Percentiles rank a stretch among this genome's conserved stretches.
Conservation (phyloP, 2,797 vertebrate species). For the Limosa lapponica region DNA sequence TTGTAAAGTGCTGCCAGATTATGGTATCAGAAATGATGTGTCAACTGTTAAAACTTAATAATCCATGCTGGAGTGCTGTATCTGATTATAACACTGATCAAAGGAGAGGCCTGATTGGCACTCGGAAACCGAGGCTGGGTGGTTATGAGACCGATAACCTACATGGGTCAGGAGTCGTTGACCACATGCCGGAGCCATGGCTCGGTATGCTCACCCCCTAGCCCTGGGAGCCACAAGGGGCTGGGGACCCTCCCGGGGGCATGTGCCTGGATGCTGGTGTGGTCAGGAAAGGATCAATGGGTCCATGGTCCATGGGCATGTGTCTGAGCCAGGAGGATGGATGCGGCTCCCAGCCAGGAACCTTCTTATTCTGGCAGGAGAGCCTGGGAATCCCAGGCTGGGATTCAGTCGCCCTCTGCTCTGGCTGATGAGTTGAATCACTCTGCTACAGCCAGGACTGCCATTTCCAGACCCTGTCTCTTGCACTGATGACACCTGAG, state of each 20-base stretch:
- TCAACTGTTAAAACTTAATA: constrained; percentile 66
- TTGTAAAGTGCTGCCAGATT: constrained; percentile 71
- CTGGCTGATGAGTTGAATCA: not conserved
- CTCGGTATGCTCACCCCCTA: not conserved
- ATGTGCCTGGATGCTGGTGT: not conserved
- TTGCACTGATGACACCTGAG: not conserved
- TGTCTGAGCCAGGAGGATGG: not conserved
- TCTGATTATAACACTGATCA: constrained; percentile 67
- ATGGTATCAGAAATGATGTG: constrained; percentile 54
- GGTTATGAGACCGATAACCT: constrained; percentile 35
- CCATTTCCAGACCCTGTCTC: not conserved
- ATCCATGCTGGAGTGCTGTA: constrained; percentile 68
- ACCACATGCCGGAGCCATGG: accelerated
- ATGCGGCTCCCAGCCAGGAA: not conserved
- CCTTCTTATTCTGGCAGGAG: not conserved
- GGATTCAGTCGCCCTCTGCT: accelerated
- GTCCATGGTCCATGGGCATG: not conserved
- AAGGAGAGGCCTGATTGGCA: constrained; percentile 63
- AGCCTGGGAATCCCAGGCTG: not conserved
- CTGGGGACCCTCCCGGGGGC: not conserved
- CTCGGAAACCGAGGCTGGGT: not conserved
- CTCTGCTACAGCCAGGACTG: not conserved
- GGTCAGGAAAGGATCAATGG: not conserved
- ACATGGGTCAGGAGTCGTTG: constrained; percentile 39
- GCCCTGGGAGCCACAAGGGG: not conserved